Evolutionary conservation across 2,888 invertebrate species (phyloP), one percentile per base, ranked within the genome.

Genomic region (Eilema caniola): DNA sequence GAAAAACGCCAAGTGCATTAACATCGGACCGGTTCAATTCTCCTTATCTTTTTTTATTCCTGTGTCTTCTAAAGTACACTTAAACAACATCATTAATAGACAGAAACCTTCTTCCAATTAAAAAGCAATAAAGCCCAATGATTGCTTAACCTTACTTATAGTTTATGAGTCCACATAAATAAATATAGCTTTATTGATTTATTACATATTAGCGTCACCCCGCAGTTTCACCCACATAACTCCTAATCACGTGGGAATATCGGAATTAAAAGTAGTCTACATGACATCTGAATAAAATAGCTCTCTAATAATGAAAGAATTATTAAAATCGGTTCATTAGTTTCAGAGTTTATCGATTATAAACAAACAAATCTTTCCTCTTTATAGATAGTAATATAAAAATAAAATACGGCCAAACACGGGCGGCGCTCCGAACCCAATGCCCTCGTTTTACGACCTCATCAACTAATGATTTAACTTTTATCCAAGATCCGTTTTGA

Each of bases 381-480:
- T 16, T 14, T 41, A 16, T 7, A 33, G 31, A 37, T 41, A 16
- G 41, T 41, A 41, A 4, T 41, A 16, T 4, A 8, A 66, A 33
- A 53, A 53, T 33, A 37, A 62, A 57, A 37, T 16, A 24, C 57
- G n/a, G 31, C 31, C 1, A 24, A n/a, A 57, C 24, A 23, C 28
- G 33, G 53, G 23, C 62, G 7, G 31, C 24, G 60, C 63, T 67
- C 56, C 25, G 62, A 68, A 73, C 73, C 59, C 61, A 73, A 66
- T 82, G 76, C 60, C 80, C 75, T 74, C 75, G 73, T 73, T 81
- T 73, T 78, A 80, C 71, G 78, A 80, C 78, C 81, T 77, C 82
- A 82, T 82, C 74, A 76, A 69, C 80, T 81, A 82, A 81, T 81
- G 82, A 80, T 81, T 75, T 72, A 78, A 74, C 70, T 72, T 70